Evolutionary conservation across 1,140 invertebrate genomes (phyloP), one percentile per base, ranked within the genome.

Genomic region (Oscheius sp.): DNA sequence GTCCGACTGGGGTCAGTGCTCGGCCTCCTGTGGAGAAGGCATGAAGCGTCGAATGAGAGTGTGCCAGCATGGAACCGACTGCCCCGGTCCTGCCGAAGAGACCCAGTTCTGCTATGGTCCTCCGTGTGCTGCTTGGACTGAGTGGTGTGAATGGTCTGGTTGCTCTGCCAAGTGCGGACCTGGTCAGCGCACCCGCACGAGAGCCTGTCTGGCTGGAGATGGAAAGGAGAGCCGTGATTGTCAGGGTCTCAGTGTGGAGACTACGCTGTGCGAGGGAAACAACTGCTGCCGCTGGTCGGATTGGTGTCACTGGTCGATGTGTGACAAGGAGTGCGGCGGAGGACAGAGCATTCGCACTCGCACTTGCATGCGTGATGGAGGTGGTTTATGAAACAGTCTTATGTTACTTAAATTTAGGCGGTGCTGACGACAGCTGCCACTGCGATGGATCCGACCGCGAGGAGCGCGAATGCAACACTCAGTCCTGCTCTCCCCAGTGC

Each of bases 151-250:
- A 0, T 94, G 92, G 92, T 88, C 88, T 1, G 79, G 87, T 0
- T 94, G 92, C 85, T 91, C 89, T 38, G 89, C 88, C 1, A 87
- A 88, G 7, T 94, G 92, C 81, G 91, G 91, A 0, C 89, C 89
- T 0, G 92, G 92, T 0, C 87, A 89, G 18, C 91, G 93, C 85
- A 86, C 86, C 38, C 86, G 91, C n/a, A 86, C 88, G 35, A 82
- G 90, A n/a, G 83, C 83, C 10, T 90, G 90, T 52, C 67, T 68
- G 23, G 68, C 42, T 26, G n/a, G 63, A n/a, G 15, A 82, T 83
- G 55, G 75, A 75, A 36, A 61, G 35, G 69, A 72, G n/a, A 64
- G 59, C 4, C 59, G 55, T 18, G 62, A 78, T 31, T 76, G 74
- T 58, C 61, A 68, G 34, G 32, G 68, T 3, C 3, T 15, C 18